Base-by-base conservation (phyloP, 2,797 vertebrate genomes). In the Spinibarbus caldwelli region DNA sequence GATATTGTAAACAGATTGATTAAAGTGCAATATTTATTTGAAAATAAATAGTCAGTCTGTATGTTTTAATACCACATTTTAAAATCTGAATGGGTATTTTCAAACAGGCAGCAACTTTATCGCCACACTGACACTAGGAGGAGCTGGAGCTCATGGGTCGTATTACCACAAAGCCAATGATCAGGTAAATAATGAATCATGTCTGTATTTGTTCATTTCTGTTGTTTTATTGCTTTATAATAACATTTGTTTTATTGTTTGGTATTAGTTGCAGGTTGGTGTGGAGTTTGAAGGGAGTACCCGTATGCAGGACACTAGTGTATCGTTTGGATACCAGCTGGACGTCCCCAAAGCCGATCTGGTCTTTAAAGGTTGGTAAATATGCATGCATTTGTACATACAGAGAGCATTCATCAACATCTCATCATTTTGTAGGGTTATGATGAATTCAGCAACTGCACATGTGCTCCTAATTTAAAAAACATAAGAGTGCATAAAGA, bases 131-230 rank as follows among this genome's bases (percentile, higher is more conserved):
- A 98, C 96, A 0, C 19, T 97, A 9, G 96, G 97, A 36, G 96
- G 96, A 19, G 96, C 96, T 0, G 96, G 97, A 47, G 96, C 94
- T 82, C 97, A 98, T 0, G 96, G 96, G 0, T 97, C 97, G 0
- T 98, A 98, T 72, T 98, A 98, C 89, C 97, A 98, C 91, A 97
- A 94, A 94, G 97, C 97, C 85, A 97, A 96, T 3, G 97, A 97
- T 11, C 96, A 97, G 96, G 97, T 97, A 92, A 79, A 1, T 0
- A 38, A n/a, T n/a, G 19, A 34, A 14, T 31, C 36, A 11, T 0
- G 29, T 67, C 19, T n/a, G 19, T 10, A 36, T 43, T 29, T 5
- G 66, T n/a, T 76, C 0, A n/a, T 68, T 9, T 47, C 34, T 49
- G 29, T 6, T 75, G 43, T 64, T n/a, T 19, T 17, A 23, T 38